These are phyloP conservation scores for Smutsia temminckii DNA, from an alignment of 2,797 vertebrate genomes.

Conservation along the genomic window DNA sequence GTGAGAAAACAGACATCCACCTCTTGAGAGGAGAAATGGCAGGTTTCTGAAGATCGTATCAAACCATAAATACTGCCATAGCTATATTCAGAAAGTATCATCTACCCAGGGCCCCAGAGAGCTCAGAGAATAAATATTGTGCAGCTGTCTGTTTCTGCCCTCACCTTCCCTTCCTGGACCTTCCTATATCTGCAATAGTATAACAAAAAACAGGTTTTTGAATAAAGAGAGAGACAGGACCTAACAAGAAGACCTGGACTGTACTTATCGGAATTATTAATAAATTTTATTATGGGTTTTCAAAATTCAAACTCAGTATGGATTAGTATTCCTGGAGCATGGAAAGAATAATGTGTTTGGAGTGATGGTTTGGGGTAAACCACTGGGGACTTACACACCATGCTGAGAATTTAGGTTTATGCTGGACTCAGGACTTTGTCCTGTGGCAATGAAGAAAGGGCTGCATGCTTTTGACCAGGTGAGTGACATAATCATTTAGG, in stretches of 20 bases:
- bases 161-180: neutral
- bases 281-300: conserved; percentile 53
- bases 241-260: neutral
- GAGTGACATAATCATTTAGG: conserved; percentile 46
- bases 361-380: conserved; percentile 36
- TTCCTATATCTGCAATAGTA: no score
- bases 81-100: neutral
- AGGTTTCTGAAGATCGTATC: neutral
- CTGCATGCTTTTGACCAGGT: neutral
- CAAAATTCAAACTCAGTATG: conserved; percentile 39
- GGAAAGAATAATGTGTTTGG: conserved; percentile 37
- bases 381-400: conserved; percentile 36
- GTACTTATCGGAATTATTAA: conserved; percentile 48
- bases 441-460: neutral
- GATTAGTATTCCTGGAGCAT: conserved; percentile 46
- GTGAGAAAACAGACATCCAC: neutral
- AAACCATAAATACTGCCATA: neutral
- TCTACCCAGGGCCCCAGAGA: neutral
- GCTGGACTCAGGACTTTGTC: conserved; percentile 26
- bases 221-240: conserved; percentile 5
- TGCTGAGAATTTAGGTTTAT: conserved; percentile 52
- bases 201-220: neutral
- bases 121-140: neutral
- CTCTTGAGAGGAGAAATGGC: neutral
- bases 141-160: neutral